phyloP scores from a whole-genome alignment of 2,113 vertebrate genomes.

The Chascanopsetta lugubris region DNA sequence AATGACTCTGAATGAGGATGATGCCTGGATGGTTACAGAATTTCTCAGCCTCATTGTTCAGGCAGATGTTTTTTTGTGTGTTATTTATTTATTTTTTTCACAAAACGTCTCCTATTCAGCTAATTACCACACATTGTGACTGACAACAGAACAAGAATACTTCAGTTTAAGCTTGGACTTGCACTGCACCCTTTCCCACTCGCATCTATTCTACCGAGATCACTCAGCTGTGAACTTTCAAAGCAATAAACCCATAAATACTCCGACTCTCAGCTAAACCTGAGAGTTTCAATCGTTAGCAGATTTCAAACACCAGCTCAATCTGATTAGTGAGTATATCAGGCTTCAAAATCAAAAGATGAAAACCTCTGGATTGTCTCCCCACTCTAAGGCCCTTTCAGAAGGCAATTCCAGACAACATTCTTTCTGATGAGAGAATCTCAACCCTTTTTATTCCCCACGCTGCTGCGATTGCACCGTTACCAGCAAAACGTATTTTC shows the following conservation, averaged over 20 bases:
- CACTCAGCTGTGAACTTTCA: conserved; percentile 17
- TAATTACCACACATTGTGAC: conserved; percentile 2
- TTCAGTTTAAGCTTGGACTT: not conserved
- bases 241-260: conserved; percentile 16
- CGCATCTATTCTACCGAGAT: not conserved
- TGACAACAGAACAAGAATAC: conserved; percentile 10
- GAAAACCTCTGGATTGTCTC: conserved; percentile 54
- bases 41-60: not conserved
- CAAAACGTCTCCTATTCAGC: conserved; percentile 20
- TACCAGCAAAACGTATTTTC: conserved; percentile 61
- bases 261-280: conserved; percentile 4
- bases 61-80: not conserved
- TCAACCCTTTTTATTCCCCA: conserved; percentile 60
- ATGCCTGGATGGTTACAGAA: conserved; percentile 2
- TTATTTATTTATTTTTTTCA: not conserved
- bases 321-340: conserved; percentile 60
- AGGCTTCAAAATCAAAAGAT: conserved; percentile 54
- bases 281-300: conserved; percentile 24
- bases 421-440: conserved; percentile 62
- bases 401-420: conserved; percentile 51
- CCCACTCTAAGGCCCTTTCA: conserved; percentile 61
- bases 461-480: conserved; percentile 34
- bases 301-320: conserved; percentile 37
- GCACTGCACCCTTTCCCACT: conserved; percentile 18
- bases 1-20: conserved; percentile 13